A percentile compares a stretch with the other conserved stretches of the same genome.
Evolutionary conservation across 2,113 vertebrate genomes (phyloP).

Genomic region (Prolemur simus): DNA sequence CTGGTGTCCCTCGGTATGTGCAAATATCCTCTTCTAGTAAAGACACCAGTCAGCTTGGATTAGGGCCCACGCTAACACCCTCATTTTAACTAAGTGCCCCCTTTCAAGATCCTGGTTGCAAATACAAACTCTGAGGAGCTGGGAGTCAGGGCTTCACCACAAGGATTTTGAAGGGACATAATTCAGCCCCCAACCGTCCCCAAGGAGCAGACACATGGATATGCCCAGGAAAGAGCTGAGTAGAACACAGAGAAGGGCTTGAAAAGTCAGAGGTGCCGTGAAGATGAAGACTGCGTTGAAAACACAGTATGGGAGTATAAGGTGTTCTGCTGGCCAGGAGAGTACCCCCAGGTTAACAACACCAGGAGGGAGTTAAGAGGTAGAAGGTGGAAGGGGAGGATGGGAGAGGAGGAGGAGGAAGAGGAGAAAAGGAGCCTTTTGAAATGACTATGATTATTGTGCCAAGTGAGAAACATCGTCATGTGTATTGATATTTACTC

Average conservation of each 20-base stretch:
- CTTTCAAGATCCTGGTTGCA: background rate
- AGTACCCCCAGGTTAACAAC: background rate
- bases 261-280: background rate
- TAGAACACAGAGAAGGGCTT: background rate
- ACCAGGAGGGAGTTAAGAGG: background rate
- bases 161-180: background rate
- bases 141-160: background rate
- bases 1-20: background rate
- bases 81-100: background rate
- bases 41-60: background rate
- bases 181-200: background rate
- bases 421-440: background rate
- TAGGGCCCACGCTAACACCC: background rate
- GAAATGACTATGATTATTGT: background rate
- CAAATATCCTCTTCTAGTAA: background rate
- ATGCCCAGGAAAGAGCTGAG: background rate
- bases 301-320: background rate
- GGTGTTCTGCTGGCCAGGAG: background rate
- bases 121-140: background rate
- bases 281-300: background rate
- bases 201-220: background rate
- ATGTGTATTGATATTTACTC: background rate
- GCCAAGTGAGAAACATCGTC: background rate
- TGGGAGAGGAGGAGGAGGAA: accelerated
- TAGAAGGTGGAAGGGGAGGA: too few species aligned